Evolutionary conservation across 2,113 vertebrate species (phyloP).

Genomic region (Heterotilapia buettikoferi): DNA sequence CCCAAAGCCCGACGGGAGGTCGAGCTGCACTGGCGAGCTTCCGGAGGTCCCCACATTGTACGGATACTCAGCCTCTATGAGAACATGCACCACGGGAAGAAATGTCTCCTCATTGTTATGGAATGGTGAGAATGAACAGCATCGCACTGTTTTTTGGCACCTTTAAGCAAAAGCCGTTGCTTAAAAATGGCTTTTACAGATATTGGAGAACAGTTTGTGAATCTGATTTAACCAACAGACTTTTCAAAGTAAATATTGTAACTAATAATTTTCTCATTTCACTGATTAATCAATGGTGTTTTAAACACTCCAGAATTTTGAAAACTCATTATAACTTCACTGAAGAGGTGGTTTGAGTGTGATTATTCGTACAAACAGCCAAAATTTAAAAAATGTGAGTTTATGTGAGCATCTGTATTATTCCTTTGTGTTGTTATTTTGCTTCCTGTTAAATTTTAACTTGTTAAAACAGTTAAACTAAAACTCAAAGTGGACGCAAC

Average conservation of each 20-base stretch:
- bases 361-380: not conserved
- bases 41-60: conserved; percentile 86
- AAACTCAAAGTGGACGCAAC: not conserved
- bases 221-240: not conserved
- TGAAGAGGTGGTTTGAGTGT: not conserved
- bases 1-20: conserved; percentile 92
- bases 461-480: not conserved
- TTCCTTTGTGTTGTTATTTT: not conserved
- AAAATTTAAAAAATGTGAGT: not conserved
- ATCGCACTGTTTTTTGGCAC: not conserved
- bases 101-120: conserved; percentile 60
- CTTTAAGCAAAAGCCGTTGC: not conserved
- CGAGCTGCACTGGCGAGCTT: conserved; percentile 88
- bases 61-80: conserved; percentile 63
- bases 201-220: not conserved
- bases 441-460: not conserved
- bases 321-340: not conserved
- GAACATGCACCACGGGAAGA: conserved; percentile 57
- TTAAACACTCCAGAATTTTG: not conserved
- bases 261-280: not conserved
- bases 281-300: not conserved
- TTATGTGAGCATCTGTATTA: not conserved
- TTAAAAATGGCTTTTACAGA: not conserved
- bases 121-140: conserved; percentile 46
- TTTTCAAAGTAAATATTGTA: not conserved